These are phyloP conservation scores for Excalfactoria chinensis DNA, from an alignment of 2,113 vertebrate species.

Conservation along the genomic window DNA sequence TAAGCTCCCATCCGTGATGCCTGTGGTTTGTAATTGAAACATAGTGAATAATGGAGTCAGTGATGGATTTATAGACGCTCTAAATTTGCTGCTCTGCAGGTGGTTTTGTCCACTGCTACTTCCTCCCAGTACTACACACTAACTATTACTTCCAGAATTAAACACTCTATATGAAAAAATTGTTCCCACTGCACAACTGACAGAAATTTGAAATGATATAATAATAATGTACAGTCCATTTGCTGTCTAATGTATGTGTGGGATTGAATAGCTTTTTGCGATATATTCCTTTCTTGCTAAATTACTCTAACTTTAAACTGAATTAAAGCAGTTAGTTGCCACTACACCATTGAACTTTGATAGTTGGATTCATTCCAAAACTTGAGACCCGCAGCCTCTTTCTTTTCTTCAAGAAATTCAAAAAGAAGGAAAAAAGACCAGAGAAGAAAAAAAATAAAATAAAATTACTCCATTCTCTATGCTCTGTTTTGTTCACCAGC, in stretches of 20 bases:
- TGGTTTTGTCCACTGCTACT: conserved; percentile 49
- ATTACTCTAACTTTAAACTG: conserved; percentile 57
- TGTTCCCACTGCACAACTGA: conserved; percentile 32
- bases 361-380: conserved; percentile 37
- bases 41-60: background rate
- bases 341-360: conserved; percentile 30
- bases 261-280: conserved; percentile 50
- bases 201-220: conserved; percentile 59
- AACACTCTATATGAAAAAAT: conserved; percentile 23
- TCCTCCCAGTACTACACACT: conserved; percentile 19
- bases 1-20: background rate
- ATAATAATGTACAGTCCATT: conserved; percentile 65
- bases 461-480: background rate
- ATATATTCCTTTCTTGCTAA: conserved; percentile 48
- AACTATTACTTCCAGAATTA: conserved; percentile 54
- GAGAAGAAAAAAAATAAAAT: background rate
- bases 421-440: background rate
- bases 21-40: background rate
- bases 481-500: background rate
- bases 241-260: conserved; percentile 66
- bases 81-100: conserved; percentile 24
- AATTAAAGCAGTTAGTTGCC: conserved; percentile 51
- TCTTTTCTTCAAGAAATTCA: background rate
- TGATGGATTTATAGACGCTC: conserved; percentile 26
- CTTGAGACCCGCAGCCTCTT: background rate